Percentiles rank a stretch among this genome's conserved stretches.
phyloP scores from a whole-genome alignment of 2,797 vertebrate species.

The Triplophysa bombifrons region DNA sequence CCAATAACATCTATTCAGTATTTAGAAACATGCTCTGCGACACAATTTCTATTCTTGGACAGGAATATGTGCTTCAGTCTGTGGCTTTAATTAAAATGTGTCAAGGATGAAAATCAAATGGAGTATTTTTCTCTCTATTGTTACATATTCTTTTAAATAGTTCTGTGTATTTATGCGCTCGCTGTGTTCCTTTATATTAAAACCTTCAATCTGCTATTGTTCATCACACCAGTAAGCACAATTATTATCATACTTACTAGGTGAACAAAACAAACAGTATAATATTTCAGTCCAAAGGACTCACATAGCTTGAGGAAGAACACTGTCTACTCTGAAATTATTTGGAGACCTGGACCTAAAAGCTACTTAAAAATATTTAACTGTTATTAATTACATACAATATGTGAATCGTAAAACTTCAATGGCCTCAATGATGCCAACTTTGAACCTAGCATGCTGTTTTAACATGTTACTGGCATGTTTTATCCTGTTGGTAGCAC shows the following conservation, averaged over 20 bases:
- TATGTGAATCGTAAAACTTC: no score
- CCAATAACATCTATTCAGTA: no score
- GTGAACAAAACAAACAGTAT: conserved; percentile 25
- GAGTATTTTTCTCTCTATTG: conserved; percentile 27
- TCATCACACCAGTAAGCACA: conserved; percentile 55
- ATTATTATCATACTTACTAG: conserved; percentile 45
- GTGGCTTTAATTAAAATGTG: conserved; percentile 40
- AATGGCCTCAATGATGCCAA: no score
- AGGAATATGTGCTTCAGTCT: conserved; percentile 13
- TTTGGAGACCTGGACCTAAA: background rate
- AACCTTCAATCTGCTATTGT: conserved; percentile 48
- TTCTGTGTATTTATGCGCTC: conserved; percentile 26
- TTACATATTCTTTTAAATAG: conserved; percentile 27
- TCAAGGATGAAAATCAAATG: conserved; percentile 41
- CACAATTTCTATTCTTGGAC: conserved; percentile 5
- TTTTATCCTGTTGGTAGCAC: no score
- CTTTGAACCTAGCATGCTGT: no score
- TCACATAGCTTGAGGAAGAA: conserved; percentile 9
- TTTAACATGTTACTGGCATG: no score
- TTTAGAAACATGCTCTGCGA: background rate
- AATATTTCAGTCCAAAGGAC: conserved; percentile 26
- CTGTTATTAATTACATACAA: no score
- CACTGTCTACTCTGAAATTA: background rate
- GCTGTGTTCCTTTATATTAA: conserved; percentile 30
- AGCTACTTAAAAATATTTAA: background rate